phyloP scores from a whole-genome alignment of 2,888 invertebrate genomes.

The Watsonalla binaria region DNA sequence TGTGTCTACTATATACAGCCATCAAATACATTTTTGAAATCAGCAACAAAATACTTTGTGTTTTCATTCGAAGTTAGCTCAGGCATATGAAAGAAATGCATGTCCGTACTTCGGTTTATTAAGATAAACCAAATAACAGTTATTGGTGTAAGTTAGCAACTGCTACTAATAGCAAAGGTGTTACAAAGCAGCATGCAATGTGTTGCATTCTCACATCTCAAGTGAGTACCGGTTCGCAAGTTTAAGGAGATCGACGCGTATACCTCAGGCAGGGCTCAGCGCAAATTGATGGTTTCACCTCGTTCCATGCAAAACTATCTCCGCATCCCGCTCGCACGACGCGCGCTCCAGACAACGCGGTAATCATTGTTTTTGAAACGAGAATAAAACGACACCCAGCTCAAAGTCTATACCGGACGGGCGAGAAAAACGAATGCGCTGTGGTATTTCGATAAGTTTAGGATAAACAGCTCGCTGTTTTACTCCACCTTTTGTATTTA shows the following conservation, averaged over 20 bases:
- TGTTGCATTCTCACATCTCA: conserved; percentile 37
- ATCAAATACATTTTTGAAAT: too few relatives aligned
- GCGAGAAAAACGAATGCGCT: conserved; percentile 60
- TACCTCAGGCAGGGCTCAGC: conserved; percentile 50
- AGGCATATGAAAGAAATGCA: too few relatives aligned
- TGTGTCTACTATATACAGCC: too few relatives aligned
- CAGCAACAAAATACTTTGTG: too few relatives aligned
- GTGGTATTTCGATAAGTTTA: conserved; percentile 70
- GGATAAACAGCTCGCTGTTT: conserved; percentile 72
- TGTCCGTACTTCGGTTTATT: too few relatives aligned
- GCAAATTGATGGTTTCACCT: conserved; percentile 74
- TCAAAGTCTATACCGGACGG: conserved; percentile 61
- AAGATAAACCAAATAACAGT: too few relatives aligned
- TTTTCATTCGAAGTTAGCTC: too few relatives aligned
- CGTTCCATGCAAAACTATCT: conserved; percentile 71
- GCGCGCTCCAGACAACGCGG: conserved; percentile 55
- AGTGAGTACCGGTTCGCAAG: conserved; percentile 45
- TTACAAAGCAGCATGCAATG: conserved; percentile 41
- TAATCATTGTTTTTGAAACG: conserved; percentile 71
- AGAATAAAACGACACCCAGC: conserved; percentile 60
- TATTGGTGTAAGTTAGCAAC: neutral
- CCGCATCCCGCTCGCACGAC: conserved; percentile 64
- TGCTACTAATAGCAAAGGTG: conserved; percentile 24
- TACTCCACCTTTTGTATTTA: conserved; percentile 17
- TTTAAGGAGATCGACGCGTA: conserved; percentile 54